Conservation (phyloP, 2,113 vertebrate genomes). For the Talpa occidentalis region DNA sequence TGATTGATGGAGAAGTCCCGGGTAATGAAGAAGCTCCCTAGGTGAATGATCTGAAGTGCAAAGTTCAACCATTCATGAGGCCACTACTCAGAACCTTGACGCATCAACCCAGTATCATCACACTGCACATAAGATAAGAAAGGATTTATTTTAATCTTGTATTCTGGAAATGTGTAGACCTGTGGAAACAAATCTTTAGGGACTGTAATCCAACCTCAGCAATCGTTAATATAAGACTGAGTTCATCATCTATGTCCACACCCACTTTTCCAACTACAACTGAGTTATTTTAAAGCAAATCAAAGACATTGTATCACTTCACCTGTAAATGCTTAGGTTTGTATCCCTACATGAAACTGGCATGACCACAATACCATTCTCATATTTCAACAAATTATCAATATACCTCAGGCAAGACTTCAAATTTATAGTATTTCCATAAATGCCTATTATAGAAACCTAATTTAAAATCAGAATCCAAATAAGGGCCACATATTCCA, state of each 20-base stretch:
- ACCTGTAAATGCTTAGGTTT: neutral
- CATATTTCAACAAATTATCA: neutral
- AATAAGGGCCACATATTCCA: neutral
- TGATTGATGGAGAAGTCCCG: too few species aligned
- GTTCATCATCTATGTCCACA: neutral
- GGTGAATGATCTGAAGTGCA: neutral
- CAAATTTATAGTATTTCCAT: neutral
- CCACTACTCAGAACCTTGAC: neutral
- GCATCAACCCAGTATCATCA: neutral
- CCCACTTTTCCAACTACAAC: neutral
- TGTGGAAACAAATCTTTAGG: neutral
- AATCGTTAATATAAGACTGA: neutral
- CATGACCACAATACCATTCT: neutral
- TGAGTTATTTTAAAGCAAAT: neutral
- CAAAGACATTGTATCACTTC: neutral
- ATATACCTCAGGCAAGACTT: neutral
- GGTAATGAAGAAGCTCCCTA: neutral
- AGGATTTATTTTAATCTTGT: neutral
- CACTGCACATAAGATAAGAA: neutral
- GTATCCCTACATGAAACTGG: neutral
- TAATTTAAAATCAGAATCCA: conserved; percentile 35
- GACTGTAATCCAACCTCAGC: neutral
- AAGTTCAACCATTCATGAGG: neutral
- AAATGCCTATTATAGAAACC: neutral
- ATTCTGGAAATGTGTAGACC: neutral